phyloP scores from a whole-genome alignment of 2,113 vertebrate species.

The Monarcha castaneiventris region DNA sequence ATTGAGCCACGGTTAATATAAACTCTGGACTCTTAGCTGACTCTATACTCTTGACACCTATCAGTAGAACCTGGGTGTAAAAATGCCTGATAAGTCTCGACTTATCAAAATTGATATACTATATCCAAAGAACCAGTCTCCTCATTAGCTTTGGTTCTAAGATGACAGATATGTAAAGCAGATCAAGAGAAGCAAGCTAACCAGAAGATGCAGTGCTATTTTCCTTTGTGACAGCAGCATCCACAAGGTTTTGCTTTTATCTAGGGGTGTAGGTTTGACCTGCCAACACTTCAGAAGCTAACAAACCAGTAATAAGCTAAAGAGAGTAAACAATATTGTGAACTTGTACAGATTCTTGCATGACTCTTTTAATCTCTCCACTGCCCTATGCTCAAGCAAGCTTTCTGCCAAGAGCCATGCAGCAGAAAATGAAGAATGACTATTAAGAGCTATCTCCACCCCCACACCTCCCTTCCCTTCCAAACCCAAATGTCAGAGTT shows the following conservation, averaged over 20 bases:
- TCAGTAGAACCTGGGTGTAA: neutral
- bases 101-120: neutral
- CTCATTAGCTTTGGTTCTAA: neutral
- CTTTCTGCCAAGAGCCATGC: neutral
- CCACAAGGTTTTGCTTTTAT: neutral
- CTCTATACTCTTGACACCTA: neutral
- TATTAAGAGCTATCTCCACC: neutral
- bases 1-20: accelerated
- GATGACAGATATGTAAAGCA: neutral
- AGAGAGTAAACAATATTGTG: neutral
- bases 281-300: neutral
- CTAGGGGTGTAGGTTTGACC: neutral
- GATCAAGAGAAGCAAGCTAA: neutral
- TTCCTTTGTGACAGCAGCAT: neutral
- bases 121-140: neutral
- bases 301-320: neutral
- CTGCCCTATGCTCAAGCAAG: neutral
- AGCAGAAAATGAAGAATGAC: neutral
- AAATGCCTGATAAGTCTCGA: neutral
- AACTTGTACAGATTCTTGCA: neutral
- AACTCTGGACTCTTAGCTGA: neutral
- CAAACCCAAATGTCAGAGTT: neutral
- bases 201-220: neutral
- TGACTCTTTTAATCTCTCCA: neutral
- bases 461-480: neutral